Evolutionary conservation across 2,113 vertebrate genomes (phyloP).

Genomic region (Alouatta palliata): DNA sequence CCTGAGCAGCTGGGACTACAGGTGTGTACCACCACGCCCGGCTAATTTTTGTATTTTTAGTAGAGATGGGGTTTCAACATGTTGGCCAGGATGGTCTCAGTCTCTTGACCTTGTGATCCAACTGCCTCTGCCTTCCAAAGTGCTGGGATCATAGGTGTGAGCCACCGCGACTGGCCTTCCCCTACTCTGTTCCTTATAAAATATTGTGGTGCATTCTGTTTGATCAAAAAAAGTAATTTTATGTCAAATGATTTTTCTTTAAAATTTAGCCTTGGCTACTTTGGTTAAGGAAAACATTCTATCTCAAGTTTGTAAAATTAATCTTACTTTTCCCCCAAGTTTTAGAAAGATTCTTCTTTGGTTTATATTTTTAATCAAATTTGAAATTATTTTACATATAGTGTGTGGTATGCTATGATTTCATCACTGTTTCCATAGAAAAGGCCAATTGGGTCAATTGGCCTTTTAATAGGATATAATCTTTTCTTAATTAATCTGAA

Average conservation of each 20-base stretch:
- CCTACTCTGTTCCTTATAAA: neutral
- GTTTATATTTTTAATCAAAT: neutral
- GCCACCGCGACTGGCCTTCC: neutral
- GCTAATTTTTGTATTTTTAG: too few species aligned
- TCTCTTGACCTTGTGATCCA: too few species aligned
- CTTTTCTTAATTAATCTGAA: neutral
- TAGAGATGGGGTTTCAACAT: too few species aligned
- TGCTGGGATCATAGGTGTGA: too few species aligned
- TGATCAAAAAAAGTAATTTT: neutral
- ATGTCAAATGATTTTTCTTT: neutral
- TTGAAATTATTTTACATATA: neutral
- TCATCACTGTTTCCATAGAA: neutral
- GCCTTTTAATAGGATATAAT: neutral
- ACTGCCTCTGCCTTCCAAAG: too few species aligned
- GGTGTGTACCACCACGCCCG: fast-evolving
- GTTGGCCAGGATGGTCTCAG: too few species aligned
- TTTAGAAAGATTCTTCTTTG: neutral
- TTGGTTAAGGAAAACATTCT: neutral
- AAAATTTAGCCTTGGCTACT: neutral
- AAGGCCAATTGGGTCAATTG: neutral
- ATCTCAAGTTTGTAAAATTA: neutral
- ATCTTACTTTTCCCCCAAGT: neutral
- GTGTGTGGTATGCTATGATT: neutral
- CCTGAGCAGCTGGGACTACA: too few species aligned
- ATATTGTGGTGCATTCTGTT: neutral